Evolutionary conservation across 2,113 vertebrate species (phyloP).

Genomic region (Mirza zaza): DNA sequence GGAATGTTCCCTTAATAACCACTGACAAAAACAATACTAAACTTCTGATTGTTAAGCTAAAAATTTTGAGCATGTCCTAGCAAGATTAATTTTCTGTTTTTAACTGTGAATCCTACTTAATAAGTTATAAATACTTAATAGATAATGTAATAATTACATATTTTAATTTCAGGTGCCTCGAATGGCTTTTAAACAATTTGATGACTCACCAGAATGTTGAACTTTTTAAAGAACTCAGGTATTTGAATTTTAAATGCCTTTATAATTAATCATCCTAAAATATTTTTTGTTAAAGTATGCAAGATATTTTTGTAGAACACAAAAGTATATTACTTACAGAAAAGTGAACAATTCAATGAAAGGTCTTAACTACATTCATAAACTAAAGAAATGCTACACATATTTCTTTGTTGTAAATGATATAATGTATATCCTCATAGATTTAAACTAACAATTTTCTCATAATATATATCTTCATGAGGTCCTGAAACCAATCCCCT

Average conservation of each 20-base stretch:
- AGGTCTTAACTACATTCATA: not conserved
- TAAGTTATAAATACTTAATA: not conserved
- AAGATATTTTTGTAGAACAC: slow-evolving; percentile 7
- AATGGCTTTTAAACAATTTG: slow-evolving; percentile 98
- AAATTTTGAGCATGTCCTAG: slow-evolving; percentile 60
- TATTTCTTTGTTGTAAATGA: not conserved
- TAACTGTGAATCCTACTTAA: slow-evolving; percentile 30
- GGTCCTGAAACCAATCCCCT: not conserved
- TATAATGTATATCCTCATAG: too few species aligned
- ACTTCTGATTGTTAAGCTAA: slow-evolving; percentile 47
- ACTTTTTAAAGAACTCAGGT: slow-evolving; percentile 97
- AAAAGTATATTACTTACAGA: slow-evolving; percentile 27
- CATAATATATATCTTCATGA: too few species aligned
- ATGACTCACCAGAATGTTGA: slow-evolving; percentile 98
- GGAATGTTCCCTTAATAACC: slow-evolving; percentile 58
- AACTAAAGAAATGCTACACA: not conserved
- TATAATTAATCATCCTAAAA: slow-evolving; percentile 28
- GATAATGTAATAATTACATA: slow-evolving; percentile 6
- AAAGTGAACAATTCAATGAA: slow-evolving; percentile 32
- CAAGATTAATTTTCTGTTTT: slow-evolving; percentile 62
- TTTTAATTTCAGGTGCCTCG: slow-evolving; percentile 91
- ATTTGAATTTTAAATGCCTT: slow-evolving; percentile 67
- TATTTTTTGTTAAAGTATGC: not conserved
- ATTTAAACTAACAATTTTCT: too few species aligned
- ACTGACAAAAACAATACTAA: slow-evolving; percentile 72